Conservation (phyloP, 1,140 invertebrate species). For the Zophobas morio region DNA sequence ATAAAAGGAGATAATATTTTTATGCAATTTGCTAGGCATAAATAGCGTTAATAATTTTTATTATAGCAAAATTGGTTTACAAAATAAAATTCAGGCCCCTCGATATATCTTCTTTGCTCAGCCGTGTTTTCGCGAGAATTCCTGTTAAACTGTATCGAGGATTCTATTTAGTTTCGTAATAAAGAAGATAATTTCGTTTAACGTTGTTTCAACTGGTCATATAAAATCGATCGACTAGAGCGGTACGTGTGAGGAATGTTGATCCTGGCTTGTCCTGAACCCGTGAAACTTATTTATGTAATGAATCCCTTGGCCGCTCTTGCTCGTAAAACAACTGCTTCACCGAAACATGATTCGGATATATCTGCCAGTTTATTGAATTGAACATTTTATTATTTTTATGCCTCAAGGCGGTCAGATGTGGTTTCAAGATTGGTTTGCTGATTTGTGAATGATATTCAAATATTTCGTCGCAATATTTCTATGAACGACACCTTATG, state of each 20-base stretch:
- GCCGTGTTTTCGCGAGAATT: slow-evolving; percentile 11
- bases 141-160: not conserved
- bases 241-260: slow-evolving; percentile 43
- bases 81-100: not conserved
- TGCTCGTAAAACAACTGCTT: slow-evolving; percentile 50
- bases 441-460: too few species aligned
- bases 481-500: too few species aligned
- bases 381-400: slow-evolving; percentile 47
- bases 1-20: slow-evolving; percentile 32
- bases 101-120: not conserved
- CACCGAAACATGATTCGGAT: slow-evolving; percentile 43
- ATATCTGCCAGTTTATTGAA: slow-evolving; percentile 45
- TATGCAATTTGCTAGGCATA: slow-evolving; percentile 11
- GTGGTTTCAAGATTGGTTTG: not conserved
- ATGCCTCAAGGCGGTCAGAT: not conserved
- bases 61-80: not conserved
- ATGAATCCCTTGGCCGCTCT: slow-evolving; percentile 51
- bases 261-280: slow-evolving; percentile 31
- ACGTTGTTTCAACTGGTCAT: slow-evolving; percentile 45
- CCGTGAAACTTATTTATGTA: slow-evolving; percentile 52
- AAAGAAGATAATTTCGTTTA: slow-evolving; percentile 46
- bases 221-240: slow-evolving; percentile 44
- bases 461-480: too few species aligned
- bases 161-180: slow-evolving; percentile 11
- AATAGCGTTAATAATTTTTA: slow-evolving; percentile 23